These are phyloP conservation scores for Drosophila heteroneura DNA, from an alignment of 2,888 invertebrate genomes.

Conservation along the genomic window DNA sequence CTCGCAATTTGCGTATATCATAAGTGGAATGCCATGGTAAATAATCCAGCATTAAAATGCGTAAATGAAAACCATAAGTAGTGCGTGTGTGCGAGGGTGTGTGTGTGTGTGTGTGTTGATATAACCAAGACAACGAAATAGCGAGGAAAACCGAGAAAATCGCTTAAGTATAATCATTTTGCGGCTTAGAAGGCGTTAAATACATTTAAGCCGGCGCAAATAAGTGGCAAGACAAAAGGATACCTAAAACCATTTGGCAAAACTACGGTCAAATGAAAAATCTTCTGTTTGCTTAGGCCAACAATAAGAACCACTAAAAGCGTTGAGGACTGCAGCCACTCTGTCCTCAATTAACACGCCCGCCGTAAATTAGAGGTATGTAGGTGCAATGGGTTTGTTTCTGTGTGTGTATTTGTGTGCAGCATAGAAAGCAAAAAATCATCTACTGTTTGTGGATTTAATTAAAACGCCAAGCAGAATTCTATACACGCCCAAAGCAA, in stretches of 20 bases:
- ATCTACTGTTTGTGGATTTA: constrained; percentile 55
- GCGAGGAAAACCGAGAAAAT: constrained; percentile 23
- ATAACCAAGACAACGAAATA: constrained; percentile 61
- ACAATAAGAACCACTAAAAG: constrained; percentile 2
- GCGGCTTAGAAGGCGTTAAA: constrained; percentile 74
- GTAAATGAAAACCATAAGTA: constrained; percentile 35
- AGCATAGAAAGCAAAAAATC: constrained; percentile 27
- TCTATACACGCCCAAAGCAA: constrained; percentile 16
- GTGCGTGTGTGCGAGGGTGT: constrained; percentile 17
- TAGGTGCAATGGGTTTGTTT: constrained; percentile 7
- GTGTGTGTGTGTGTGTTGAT: constrained; percentile 19
- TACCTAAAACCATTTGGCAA: constrained; percentile 23
- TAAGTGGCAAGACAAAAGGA: constrained; percentile 63
- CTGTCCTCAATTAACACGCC: constrained; percentile 7
- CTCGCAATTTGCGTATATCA: constrained; percentile 19
- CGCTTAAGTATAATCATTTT: constrained; percentile 70
- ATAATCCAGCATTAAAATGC: constrained; percentile 53
- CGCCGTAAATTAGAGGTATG: constrained; percentile 31
- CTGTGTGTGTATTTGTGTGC: constrained; percentile 1
- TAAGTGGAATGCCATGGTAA: constrained; percentile 46
- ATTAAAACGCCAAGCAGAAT: constrained; percentile 61
- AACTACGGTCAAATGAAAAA: constrained; percentile 54
- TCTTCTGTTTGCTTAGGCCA: constrained; percentile 18
- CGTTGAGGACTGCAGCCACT: constrained; percentile 14
- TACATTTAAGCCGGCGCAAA: constrained; percentile 64